phyloP scores from a whole-genome alignment of 2,797 vertebrate species.

The Avahi laniger region DNA sequence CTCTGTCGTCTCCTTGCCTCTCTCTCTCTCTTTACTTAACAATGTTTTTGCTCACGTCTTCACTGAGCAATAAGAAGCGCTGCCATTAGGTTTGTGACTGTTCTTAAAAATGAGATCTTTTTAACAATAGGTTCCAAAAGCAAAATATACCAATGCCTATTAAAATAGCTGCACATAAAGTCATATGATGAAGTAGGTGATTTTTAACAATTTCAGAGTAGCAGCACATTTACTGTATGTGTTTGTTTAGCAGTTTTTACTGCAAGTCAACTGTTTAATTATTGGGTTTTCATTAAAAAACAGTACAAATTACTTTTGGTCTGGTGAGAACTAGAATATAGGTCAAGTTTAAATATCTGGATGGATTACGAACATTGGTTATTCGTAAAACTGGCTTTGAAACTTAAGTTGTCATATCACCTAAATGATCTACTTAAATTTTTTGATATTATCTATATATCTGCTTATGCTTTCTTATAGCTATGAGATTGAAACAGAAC shows the following conservation, averaged over 20 bases:
- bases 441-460: neutral
- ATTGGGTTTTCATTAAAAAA: neutral
- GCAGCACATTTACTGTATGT: neutral
- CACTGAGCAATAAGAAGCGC: neutral
- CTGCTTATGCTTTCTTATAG: neutral
- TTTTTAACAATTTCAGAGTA: neutral
- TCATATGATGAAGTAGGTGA: neutral
- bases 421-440: neutral
- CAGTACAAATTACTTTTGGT: neutral
- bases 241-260: neutral
- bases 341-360: neutral
- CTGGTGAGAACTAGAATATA: neutral
- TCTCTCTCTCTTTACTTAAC: neutral
- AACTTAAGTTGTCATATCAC: neutral
- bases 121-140: neutral
- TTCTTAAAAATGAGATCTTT: neutral
- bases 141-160: neutral
- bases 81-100: neutral
- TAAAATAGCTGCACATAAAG: neutral
- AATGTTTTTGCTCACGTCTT: neutral
- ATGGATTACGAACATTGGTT: neutral
- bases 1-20: neutral
- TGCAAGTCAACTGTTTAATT: neutral
- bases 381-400: neutral
- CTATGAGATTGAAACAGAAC: neutral